Evolutionary conservation across 2,113 vertebrate genomes (phyloP), one percentile per base, ranked within the genome.

Genomic region (Indicator indicator): DNA sequence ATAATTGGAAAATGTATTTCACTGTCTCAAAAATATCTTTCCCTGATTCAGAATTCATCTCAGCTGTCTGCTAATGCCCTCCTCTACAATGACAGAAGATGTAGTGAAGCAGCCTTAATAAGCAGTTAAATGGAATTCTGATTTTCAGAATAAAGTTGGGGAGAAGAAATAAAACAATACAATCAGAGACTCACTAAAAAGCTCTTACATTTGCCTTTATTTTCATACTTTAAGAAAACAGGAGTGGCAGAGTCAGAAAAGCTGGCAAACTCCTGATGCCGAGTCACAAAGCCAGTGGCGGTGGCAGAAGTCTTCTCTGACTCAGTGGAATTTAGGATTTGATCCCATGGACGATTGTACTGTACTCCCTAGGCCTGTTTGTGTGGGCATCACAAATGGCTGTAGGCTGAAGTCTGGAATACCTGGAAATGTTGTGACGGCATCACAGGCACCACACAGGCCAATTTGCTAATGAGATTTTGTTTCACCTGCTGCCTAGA

Each of bases 261-360:
- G 52, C 76, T 88, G 83, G 72, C 83, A 68, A 62, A 48, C 72
- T 42, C 32, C 42, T 71, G 33, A 6, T 9, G 32, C 63, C 78
- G 90, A 96, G 62, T 88, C 94, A 88, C 65, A 69, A 86, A 81
- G 69, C 71, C 89, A 88, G 14, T 15, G 70, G 26, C 84, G 90
- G 77, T 89, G 86, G 86, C 81, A 92, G 54, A 71, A 86, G 65
- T 56, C 88, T 88, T 44, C 73, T 62, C 1, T 40, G 91, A 72
- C 55, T 93, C 65, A 58, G 58, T 81, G 90, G 71, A 88, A 92
- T 92, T 82, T 32, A 84, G 60, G 79, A 93, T 70, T 60, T 74
- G 85, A 67, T 82, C 58, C 58, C 65, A 70, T 8, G 17, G 55
- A 58, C 40, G 32, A 26, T 27, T 60, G 83, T 69, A 71, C 58